Percentiles rank a stretch among this genome's conserved stretches.
Conservation (phyloP, 2,113 vertebrate genomes). For the Petrocephalus zakoni region DNA sequence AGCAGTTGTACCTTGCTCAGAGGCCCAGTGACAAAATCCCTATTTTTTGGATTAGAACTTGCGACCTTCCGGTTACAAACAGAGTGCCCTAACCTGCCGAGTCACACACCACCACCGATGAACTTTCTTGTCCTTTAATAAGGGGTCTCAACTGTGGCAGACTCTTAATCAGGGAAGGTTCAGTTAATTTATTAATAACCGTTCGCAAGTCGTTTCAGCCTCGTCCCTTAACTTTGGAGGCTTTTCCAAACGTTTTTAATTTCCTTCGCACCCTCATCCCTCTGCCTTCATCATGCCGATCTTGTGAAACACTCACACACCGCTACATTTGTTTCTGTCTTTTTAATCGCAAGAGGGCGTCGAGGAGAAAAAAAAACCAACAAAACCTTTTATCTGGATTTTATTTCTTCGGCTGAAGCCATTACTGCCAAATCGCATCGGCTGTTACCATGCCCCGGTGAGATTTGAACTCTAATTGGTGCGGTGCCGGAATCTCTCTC, state of each 20-base stretch:
- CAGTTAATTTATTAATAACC: conserved; percentile 59
- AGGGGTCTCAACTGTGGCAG: conserved; percentile 43
- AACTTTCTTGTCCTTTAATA: conserved; percentile 55
- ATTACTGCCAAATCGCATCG: conserved; percentile 8
- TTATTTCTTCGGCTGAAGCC: conserved; percentile 5
- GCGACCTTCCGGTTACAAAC: not conserved
- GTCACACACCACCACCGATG: conserved; percentile 17
- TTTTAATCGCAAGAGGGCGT: not conserved
- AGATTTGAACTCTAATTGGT: conserved; percentile 16
- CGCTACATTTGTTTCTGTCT: not conserved
- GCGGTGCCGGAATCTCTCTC: not conserved
- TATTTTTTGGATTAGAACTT: not conserved
- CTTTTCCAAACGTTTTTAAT: not conserved
- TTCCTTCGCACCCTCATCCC: not conserved
- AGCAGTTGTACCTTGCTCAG: not conserved
- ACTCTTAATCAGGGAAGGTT: conserved; percentile 58
- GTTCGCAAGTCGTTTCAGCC: conserved; percentile 65
- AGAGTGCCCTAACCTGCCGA: not conserved
- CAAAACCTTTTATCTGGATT: not conserved
- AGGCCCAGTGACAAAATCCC: not conserved
- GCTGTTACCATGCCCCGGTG: not conserved
- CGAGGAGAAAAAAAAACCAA: not conserved
- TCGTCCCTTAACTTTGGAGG: conserved; percentile 22
- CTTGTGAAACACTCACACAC: not conserved
- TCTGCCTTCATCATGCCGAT: not conserved